Conservation (phyloP, 2,113 vertebrate species). For the Anguilla japonica region DNA sequence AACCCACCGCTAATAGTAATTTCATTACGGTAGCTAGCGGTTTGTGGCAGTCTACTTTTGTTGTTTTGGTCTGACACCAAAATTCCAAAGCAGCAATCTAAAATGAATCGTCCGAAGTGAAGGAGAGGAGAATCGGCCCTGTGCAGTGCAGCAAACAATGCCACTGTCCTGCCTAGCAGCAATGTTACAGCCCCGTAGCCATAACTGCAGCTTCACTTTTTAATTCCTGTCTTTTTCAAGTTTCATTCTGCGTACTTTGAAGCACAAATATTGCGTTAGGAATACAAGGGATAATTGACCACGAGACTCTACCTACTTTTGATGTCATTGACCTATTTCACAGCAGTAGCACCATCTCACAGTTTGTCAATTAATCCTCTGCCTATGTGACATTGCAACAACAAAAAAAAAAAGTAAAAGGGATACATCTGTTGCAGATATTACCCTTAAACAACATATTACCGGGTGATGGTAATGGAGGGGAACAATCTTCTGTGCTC, state of each 20-base stretch:
- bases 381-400: not conserved
- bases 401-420: not conserved
- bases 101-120: not conserved
- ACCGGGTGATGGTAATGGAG: not conserved
- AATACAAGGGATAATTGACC: not conserved
- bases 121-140: not conserved
- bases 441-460: not conserved
- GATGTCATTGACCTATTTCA: not conserved
- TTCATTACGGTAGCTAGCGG: not conserved
- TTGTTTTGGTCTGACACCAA: not conserved
- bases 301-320: not conserved
- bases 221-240: not conserved
- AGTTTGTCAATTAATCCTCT: not conserved
- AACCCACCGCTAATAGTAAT: not conserved
- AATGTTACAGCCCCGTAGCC: not conserved
- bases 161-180: not conserved
- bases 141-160: not conserved
- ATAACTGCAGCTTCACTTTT: not conserved
- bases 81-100: not conserved
- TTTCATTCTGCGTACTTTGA: not conserved
- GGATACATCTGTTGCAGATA: not conserved
- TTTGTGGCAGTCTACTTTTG: not conserved
- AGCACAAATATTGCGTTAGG: not conserved
- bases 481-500: not conserved
- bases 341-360: not conserved